A percentile compares a stretch with the other conserved stretches of the same genome.
phyloP scores from a whole-genome alignment of 2,113 vertebrate genomes.

The Marmota flaviventris region DNA sequence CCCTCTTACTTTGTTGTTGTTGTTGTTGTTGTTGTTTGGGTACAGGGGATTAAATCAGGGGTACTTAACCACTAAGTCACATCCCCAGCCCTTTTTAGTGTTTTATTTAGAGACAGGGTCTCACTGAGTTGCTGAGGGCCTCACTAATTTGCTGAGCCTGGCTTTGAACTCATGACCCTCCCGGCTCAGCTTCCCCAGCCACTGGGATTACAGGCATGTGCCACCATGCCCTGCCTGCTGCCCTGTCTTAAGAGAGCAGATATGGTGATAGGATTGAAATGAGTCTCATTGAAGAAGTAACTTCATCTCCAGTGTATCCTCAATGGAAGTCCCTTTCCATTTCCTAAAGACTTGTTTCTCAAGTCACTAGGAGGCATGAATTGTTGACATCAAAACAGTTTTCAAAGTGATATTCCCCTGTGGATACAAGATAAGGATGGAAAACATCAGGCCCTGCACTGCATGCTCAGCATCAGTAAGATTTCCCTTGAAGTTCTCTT shows the following conservation, averaged over 20 bases:
- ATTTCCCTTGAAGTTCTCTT: neutral
- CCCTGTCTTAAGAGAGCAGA: neutral
- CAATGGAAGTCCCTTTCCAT: neutral
- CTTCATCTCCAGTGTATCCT: neutral
- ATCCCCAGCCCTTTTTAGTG: too few species aligned
- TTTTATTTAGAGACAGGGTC: too few species aligned
- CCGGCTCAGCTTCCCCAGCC: too few species aligned
- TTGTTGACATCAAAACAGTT: neutral
- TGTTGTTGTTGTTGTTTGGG: neutral
- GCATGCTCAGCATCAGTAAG: neutral
- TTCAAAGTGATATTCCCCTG: neutral
- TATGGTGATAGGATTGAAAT: neutral
- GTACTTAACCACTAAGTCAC: too few species aligned
- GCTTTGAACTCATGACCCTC: too few species aligned
- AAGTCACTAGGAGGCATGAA: neutral
- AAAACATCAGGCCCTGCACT: constrained; percentile 43
- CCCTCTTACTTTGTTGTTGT: neutral
- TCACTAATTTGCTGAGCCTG: too few species aligned
- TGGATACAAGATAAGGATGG: constrained; percentile 24
- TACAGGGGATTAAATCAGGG: too few species aligned
- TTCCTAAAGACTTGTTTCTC: neutral
- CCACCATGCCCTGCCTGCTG: neutral
- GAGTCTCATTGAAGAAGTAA: neutral
- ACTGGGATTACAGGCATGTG: too few species aligned
- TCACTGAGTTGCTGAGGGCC: too few species aligned